Evolutionary conservation across 1,140 invertebrate species (phyloP), one percentile per base, ranked within the genome.

Genomic region (Fopius arisanus): DNA sequence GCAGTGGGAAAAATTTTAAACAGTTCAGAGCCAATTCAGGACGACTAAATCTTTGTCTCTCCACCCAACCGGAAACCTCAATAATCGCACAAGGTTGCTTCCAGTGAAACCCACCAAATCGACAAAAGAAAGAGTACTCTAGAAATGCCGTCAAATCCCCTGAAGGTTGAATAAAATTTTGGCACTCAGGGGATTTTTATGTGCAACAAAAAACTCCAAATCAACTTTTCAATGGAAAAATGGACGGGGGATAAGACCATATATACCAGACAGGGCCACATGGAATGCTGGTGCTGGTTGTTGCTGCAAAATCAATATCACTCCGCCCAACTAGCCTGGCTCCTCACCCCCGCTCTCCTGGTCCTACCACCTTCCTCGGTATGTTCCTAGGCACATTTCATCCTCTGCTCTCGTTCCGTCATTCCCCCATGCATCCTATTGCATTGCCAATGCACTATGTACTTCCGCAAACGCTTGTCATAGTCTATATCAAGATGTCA

Each of bases 261-360:
- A 10, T 26, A 6, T 12, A 59, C 3, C 54, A 21, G 23, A 41
- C 73, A 71, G 54, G 48, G 70, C 66, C 67, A 54, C 74, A 76
- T 74, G 70, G 76, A 76, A 78, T 75, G 28, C 73, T 73, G 69
- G 69, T 72, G 77, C 69, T 72, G 75, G 75, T 76, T 76, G 77
- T 78, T 78, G 75, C 77, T 76, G 75, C 70, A 78, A 78, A 78
- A 78, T 78, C 77, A 78, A 78, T 78, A 78, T 76, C 70, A 77
- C 74, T 73, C 70, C 59, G 73, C 67, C 67, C 67, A 28, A 41
- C 41, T 21, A 68, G 48, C 67, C 21, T 68, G 5, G 10, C 31
- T 10, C 33, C 54, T 29, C n/a, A 4, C 31, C 12, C 69, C 51
- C 33, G 5, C 16, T 31, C 33, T 31, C n/a, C 62, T 70, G 31